Conservation (phyloP, 2,797 vertebrate species). For the Mastacembelus armatus region DNA sequence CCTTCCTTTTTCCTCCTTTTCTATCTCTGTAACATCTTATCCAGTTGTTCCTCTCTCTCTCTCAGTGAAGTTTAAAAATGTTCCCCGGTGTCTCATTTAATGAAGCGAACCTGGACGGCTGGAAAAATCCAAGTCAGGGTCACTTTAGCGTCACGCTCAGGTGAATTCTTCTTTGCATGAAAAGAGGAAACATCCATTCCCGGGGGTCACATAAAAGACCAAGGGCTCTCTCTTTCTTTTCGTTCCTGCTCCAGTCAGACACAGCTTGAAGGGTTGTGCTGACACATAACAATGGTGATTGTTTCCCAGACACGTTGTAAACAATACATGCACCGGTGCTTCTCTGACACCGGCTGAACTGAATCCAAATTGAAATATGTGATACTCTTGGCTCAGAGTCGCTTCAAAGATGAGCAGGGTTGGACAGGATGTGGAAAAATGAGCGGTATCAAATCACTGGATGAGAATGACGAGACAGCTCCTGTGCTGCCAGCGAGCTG, state of each 20-base stretch:
- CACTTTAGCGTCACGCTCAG: slow-evolving; percentile 60
- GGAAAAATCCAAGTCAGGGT: slow-evolving; percentile 50
- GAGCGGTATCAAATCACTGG: slow-evolving; percentile 5
- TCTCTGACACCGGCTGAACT: slow-evolving; percentile 11
- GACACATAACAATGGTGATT: slow-evolving; percentile 48
- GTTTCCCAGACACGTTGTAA: slow-evolving; percentile 44
- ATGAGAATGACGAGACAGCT: not conserved
- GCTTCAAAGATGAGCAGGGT: not conserved
- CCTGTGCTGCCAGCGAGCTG: not conserved
- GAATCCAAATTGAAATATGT: slow-evolving; percentile 12
- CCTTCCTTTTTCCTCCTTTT: slow-evolving; percentile 4
- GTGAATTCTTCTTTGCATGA: slow-evolving; percentile 57
- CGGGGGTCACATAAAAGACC: slow-evolving; percentile 44
- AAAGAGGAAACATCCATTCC: slow-evolving; percentile 64
- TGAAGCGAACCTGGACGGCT: slow-evolving; percentile 51
- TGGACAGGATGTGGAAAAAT: slow-evolving; percentile 4
- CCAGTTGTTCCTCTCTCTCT: slow-evolving; percentile 38
- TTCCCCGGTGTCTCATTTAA: slow-evolving; percentile 59
- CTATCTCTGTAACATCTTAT: slow-evolving; percentile 52
- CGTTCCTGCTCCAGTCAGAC: slow-evolving; percentile 44
- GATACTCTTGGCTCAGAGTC: slow-evolving; percentile 24
- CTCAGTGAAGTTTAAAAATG: slow-evolving; percentile 37
- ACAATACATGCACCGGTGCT: not conserved
- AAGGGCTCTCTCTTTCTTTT: slow-evolving; percentile 36
- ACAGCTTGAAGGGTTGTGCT: slow-evolving; percentile 16